These are phyloP conservation scores for Drosophila siamana DNA, from an alignment of 2,888 invertebrate genomes.

Conservation along the genomic window DNA sequence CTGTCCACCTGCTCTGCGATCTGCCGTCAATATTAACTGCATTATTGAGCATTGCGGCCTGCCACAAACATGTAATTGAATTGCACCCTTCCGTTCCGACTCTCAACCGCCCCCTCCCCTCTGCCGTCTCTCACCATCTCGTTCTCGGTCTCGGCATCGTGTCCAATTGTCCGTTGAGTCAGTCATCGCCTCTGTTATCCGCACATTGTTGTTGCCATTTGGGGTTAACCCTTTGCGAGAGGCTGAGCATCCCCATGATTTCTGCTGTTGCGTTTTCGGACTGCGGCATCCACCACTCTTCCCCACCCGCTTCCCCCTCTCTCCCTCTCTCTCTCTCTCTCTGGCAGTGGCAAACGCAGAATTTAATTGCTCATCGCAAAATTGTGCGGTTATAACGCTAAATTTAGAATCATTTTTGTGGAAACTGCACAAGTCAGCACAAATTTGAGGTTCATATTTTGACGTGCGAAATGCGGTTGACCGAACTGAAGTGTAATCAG, in stretches of 20 bases:
- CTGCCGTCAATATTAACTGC: slow-evolving; percentile 76
- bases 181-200: slow-evolving; percentile 55
- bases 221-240: slow-evolving; percentile 56
- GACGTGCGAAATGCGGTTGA: slow-evolving; percentile 5
- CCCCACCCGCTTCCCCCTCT: neutral
- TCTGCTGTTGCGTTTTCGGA: slow-evolving; percentile 41
- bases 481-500: slow-evolving; percentile 2
- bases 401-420: slow-evolving; percentile 65
- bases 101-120: neutral
- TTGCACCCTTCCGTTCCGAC: slow-evolving; percentile 69
- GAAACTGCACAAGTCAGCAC: slow-evolving; percentile 43
- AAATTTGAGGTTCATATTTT: slow-evolving; percentile 4
- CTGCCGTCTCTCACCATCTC: slow-evolving; percentile 1
- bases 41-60: slow-evolving; percentile 80
- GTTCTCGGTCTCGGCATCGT: slow-evolving; percentile 21
- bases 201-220: slow-evolving; percentile 33
- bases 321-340: neutral
- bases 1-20: slow-evolving; percentile 12
- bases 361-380: slow-evolving; percentile 77
- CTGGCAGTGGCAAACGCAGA: slow-evolving; percentile 39
- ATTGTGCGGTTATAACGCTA: slow-evolving; percentile 73
- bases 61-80: slow-evolving; percentile 81
- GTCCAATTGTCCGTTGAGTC: slow-evolving; percentile 45
- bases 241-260: slow-evolving; percentile 39
- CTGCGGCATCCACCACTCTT: neutral